phyloP scores from a whole-genome alignment of 2,888 invertebrate genomes.

The Deladenus siricidicola region DNA sequence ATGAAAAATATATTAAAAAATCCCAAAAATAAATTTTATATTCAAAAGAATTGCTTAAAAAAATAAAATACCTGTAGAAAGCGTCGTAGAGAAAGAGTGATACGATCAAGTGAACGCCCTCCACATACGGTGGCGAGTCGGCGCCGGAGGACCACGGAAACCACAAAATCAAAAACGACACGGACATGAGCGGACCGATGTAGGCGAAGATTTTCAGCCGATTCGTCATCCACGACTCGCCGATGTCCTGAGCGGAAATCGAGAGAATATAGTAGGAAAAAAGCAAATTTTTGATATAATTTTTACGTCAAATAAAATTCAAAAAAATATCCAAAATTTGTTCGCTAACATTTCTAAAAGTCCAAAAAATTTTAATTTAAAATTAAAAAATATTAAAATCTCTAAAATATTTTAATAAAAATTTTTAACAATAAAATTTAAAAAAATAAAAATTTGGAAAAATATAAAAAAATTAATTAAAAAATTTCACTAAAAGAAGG shows the following conservation, averaged over 20 bases:
- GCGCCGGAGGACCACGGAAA: slow-evolving; percentile 32
- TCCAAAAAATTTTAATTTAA: no score
- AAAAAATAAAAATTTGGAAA: no score
- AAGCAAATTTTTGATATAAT: neutral
- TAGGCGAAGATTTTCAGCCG: slow-evolving; percentile 55
- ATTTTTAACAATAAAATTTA: no score
- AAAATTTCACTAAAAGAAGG: neutral
- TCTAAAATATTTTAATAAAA: no score
- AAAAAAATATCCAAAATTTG: no score
- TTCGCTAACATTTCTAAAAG: no score
- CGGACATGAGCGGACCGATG: slow-evolving; percentile 54
- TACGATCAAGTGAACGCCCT: slow-evolving; percentile 56
- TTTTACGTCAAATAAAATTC: no score
- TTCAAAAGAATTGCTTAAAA: no score
- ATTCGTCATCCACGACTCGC: slow-evolving; percentile 51
- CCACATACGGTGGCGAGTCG: slow-evolving; percentile 43
- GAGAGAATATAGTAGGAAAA: neutral
- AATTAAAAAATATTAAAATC: no score
- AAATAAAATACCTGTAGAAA: slow-evolving; percentile 53
- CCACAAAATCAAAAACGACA: slow-evolving; percentile 54
- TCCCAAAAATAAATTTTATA: no score
- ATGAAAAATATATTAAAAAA: no score
- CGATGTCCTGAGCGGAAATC: slow-evolving; percentile 44
- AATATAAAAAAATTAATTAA: slow-evolving; percentile 10
- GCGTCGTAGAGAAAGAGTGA: slow-evolving; percentile 56